Evolutionary conservation across 2,113 vertebrate genomes (phyloP).

Genomic region (human): DNA sequence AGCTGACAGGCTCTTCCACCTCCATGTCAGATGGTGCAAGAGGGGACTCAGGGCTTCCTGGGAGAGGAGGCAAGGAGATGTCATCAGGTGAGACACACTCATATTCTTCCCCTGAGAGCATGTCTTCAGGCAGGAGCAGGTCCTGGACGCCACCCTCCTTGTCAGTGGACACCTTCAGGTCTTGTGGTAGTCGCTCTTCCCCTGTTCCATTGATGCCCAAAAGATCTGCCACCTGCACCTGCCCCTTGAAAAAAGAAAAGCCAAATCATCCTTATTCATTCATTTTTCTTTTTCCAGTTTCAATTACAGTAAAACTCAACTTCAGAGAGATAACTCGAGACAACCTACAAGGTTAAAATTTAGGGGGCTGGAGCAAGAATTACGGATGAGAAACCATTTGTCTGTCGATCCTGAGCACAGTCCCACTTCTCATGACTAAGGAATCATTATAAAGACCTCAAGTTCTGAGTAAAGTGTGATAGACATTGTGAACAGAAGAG

Average conservation of each 20-base stretch:
- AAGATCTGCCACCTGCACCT: constrained; percentile 57
- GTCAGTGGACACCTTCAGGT: constrained; percentile 68
- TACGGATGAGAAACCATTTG: not conserved
- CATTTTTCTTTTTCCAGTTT: not conserved
- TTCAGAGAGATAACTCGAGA: not conserved
- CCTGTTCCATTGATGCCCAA: constrained; percentile 70
- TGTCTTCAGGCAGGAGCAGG: constrained; percentile 85
- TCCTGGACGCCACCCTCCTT: constrained; percentile 79
- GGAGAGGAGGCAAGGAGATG: constrained; percentile 93
- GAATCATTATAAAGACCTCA: not conserved
- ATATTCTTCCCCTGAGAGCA: constrained; percentile 89
- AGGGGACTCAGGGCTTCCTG: constrained; percentile 91
- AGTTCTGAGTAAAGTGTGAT: not conserved
- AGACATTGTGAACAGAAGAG: not conserved
- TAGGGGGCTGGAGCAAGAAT: not conserved
- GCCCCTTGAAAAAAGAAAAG: constrained; percentile 68
- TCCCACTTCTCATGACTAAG: not conserved
- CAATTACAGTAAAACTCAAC: not conserved
- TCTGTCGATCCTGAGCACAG: not conserved
- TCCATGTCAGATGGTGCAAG: constrained; percentile 89
- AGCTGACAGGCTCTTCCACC: constrained; percentile 85
- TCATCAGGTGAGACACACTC: constrained; percentile 94
- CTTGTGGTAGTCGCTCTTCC: constrained; percentile 76
- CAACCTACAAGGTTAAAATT: not conserved
- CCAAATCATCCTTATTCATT: not conserved